phyloP scores from a whole-genome alignment of 2,888 invertebrate species.

The Polymixis flavicincta region DNA sequence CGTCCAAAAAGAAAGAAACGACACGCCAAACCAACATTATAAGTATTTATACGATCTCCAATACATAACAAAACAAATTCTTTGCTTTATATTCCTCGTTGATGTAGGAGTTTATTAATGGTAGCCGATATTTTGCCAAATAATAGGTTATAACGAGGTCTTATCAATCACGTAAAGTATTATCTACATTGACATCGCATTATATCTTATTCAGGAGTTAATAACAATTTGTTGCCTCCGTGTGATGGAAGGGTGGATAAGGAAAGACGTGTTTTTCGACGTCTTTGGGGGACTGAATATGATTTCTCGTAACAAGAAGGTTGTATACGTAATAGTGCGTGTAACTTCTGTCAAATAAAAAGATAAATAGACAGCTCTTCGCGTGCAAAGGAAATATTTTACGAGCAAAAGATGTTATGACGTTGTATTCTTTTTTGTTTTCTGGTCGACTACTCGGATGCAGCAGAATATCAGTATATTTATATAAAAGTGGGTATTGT shows the following conservation, averaged over 20 bases:
- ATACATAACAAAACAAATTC: slow-evolving; percentile 53
- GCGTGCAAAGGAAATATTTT: slow-evolving; percentile 23
- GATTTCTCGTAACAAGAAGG: slow-evolving; percentile 33
- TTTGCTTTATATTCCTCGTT: slow-evolving; percentile 39
- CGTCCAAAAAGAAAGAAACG: slow-evolving; percentile 35
- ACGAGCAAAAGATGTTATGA: background rate
- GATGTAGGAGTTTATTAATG: slow-evolving; percentile 50
- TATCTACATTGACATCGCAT: slow-evolving; percentile 50
- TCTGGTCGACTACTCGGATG: slow-evolving; percentile 2
- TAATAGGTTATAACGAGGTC: slow-evolving; percentile 30
- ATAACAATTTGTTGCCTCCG: slow-evolving; percentile 54
- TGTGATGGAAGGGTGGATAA: slow-evolving; percentile 34
- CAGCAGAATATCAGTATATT: slow-evolving; percentile 3
- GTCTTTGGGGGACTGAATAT: slow-evolving; percentile 26
- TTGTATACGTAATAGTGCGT: slow-evolving; percentile 25
- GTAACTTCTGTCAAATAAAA: slow-evolving; percentile 33
- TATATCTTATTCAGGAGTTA: slow-evolving; percentile 60
- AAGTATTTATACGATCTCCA: slow-evolving; percentile 59
- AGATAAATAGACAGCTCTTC: slow-evolving; percentile 22
- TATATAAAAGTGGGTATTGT: slow-evolving; percentile 26
- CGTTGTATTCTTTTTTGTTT: background rate
- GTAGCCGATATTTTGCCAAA: slow-evolving; percentile 38
- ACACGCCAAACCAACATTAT: slow-evolving; percentile 54
- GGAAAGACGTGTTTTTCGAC: slow-evolving; percentile 38
- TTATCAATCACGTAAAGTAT: slow-evolving; percentile 46